Evolutionary conservation across 2,797 vertebrate genomes (phyloP).

Genomic region (Huso huso): DNA sequence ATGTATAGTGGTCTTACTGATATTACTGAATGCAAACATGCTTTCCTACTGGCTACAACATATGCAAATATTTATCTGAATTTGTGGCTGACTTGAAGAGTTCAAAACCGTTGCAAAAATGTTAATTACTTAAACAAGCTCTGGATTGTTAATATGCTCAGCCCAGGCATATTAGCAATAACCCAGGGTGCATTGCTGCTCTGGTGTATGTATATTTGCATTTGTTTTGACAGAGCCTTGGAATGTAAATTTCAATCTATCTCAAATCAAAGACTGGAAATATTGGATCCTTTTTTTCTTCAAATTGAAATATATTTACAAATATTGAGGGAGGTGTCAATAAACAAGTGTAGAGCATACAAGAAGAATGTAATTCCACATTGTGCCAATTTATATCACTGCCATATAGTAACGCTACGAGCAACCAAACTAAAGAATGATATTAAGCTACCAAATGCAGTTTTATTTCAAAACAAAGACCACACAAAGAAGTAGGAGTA

Average conservation of each 20-base stretch:
- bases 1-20: constrained; percentile 20
- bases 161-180: constrained; percentile 48
- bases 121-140: constrained; percentile 52
- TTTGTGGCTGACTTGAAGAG: constrained; percentile 45
- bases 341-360: too few species aligned
- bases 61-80: constrained; percentile 52
- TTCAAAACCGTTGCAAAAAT: constrained; percentile 52
- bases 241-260: background rate
- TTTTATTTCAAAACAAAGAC: too few species aligned
- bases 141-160: constrained; percentile 54
- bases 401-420: too few species aligned
- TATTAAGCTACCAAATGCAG: too few species aligned
- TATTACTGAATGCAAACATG: constrained; percentile 14
- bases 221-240: background rate
- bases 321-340: too few species aligned
- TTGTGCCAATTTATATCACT: too few species aligned
- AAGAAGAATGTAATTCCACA: too few species aligned
- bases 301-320: too few species aligned
- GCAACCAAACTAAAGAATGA: too few species aligned
- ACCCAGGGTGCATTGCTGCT: background rate
- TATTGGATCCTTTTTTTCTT: background rate
- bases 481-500: too few species aligned
- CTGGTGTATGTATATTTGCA: background rate
- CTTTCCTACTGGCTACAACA: constrained; percentile 6
- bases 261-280: background rate